phyloP scores from a whole-genome alignment of 2,113 vertebrate genomes.

The Phycodurus eques region DNA sequence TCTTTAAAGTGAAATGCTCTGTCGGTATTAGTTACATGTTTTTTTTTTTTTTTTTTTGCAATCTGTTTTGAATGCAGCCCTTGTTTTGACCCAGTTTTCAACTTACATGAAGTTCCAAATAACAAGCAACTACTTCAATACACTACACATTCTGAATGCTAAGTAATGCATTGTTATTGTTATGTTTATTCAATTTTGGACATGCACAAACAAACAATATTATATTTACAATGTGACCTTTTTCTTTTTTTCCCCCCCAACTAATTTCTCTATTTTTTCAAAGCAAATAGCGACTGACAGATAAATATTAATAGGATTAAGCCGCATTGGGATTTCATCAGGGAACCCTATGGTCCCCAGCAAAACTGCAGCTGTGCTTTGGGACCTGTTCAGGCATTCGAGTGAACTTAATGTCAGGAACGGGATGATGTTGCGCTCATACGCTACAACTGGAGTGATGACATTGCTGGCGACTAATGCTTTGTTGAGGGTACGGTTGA shows the following conservation, averaged over 20 bases:
- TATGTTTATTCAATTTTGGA: slow-evolving; percentile 6
- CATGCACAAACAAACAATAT: background rate
- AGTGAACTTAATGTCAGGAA: slow-evolving; percentile 40
- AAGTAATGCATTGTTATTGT: background rate
- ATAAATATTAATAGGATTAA: slow-evolving; percentile 68
- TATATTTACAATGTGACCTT: slow-evolving; percentile 22
- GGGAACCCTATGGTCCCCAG: slow-evolving; percentile 44
- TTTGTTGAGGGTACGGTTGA: background rate
- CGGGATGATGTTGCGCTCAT: slow-evolving; percentile 16
- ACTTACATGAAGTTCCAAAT: background rate
- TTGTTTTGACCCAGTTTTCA: slow-evolving; percentile 5
- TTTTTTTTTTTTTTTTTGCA: background rate
- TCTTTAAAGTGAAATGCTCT: background rate
- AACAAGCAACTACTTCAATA: background rate
- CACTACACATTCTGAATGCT: background rate
- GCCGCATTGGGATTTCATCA: slow-evolving; percentile 37
- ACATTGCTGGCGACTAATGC: slow-evolving; percentile 8
- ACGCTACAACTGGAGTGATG: slow-evolving; percentile 14
- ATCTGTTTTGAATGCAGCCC: background rate
- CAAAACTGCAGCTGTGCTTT: slow-evolving; percentile 33
- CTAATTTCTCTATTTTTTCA: slow-evolving; percentile 19
- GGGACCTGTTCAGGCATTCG: slow-evolving; percentile 37
- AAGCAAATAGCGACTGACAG: slow-evolving; percentile 49
- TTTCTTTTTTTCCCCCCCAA: background rate
- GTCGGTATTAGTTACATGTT: background rate